A percentile compares a stretch with the other conserved stretches of the same genome.
These are phyloP conservation scores for Grallaria varia DNA, from an alignment of 2,113 vertebrate genomes.

Conservation along the genomic window DNA sequence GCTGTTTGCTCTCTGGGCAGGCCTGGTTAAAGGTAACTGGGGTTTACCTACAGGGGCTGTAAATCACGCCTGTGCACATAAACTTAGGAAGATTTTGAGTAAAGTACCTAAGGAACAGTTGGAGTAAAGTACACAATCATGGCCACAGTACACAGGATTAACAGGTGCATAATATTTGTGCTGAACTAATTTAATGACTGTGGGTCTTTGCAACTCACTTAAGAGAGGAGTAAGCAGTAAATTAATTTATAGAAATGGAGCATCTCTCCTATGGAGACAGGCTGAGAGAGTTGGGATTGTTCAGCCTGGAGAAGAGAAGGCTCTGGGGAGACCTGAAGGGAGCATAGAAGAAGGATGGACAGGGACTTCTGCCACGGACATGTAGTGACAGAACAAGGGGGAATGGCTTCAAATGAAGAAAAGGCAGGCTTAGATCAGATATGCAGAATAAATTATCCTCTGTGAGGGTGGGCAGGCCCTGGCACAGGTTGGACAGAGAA, in stretches of 20 bases:
- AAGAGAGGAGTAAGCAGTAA: neutral
- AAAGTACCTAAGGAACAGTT: no score
- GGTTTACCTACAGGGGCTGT: neutral
- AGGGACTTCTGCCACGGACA: neutral
- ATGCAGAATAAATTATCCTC: neutral
- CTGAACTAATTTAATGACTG: neutral
- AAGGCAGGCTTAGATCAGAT: neutral
- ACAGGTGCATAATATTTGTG: fast-evolving
- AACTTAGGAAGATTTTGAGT: no score
- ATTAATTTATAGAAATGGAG: neutral
- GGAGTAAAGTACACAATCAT: neutral
- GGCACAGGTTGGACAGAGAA: neutral
- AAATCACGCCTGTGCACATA: no score
- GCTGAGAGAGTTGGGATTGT: neutral
- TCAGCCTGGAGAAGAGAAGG: neutral
- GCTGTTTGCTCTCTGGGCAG: neutral
- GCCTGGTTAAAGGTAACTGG: neutral
- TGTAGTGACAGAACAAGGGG: neutral
- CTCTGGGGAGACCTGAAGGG: neutral
- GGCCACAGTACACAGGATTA: neutral
- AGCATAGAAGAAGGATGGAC: neutral
- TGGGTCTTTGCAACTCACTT: no score
- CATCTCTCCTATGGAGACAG: neutral
- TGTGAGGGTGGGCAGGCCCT: neutral
- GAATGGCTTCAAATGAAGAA: neutral